Evolutionary conservation across 2,797 vertebrate species (phyloP), one percentile per base, ranked within the genome.

Genomic region (Lateolabrax maculatus): DNA sequence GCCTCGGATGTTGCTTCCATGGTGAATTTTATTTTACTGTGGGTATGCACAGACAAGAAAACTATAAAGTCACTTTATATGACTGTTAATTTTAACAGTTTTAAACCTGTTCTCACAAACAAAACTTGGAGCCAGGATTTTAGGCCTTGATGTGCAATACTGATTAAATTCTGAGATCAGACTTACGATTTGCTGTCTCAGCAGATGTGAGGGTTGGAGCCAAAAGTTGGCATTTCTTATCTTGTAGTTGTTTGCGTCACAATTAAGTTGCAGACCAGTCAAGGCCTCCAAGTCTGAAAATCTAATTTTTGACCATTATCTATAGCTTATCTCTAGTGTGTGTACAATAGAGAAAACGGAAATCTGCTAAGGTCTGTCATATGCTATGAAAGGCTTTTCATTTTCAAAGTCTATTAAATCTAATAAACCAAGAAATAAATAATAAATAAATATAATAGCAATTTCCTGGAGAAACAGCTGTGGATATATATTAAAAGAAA

Each of bases 391-490:
- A 87, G 67, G 62, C 69, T 84, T 94, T 91, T 92, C 83, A 92
- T 92, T 92, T 89, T 82, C 86, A 79, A 83, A 87, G 77, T 91
- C 87, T 84, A 92, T 92, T 91, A 91, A 91, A 90, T 86, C 84
- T 89, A 92, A 92, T 92, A 92, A 90, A 78, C 71, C 75, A 74
- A 90, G 85, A 92, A 92, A 93, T 93, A 91, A 89, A 91, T 92
- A 90, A 94, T 88, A 84, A 91, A 94, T 91, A 92, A 92, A 92
- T 92, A 91, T 92, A 92, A 88, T 75, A 46, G 88, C 91, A 93
- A 93, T 94, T 94, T 93, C 91, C 92, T 92, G 90, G 49, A 91
- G 91, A 90, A 92, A 92, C 81, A 90, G 87, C 84, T 87, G 83
- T 91, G 89, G 84, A 84, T 92, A 83, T 92, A 92, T 92, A 92